Base-by-base conservation (phyloP, 2,888 invertebrate species). In the Agriopis marginaria region DNA sequence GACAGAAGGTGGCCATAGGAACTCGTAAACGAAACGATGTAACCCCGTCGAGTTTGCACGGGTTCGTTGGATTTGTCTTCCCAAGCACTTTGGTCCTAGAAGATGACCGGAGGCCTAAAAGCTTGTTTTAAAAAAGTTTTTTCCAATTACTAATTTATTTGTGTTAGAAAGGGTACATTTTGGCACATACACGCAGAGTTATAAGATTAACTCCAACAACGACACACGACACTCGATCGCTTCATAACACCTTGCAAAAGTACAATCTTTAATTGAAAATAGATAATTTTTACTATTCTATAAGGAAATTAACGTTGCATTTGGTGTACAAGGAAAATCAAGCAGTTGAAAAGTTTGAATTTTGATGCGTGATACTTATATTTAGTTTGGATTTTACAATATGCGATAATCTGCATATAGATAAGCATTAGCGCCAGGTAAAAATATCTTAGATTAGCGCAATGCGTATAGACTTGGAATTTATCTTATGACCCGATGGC, bases 81-180 rank as follows among this genome's bases (percentile, higher is more conserved):
- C 17, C 17, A 23, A 23, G 17, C 17, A 23, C 17, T 23, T 23
- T 23, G 2, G 17, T 23, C 17, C 2, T 23, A 2, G 17, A 23
- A 1, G 17, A 23, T 23, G 17, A 23, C 1, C 17, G 17, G 1
- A 23, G 0, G 17, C 17, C 17, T 2, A 23, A 23, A 23, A 23
- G 17, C 0, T 23, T 1, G 17, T 23, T 23, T 23, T 1, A 23
- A 23, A 23, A 23, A 23, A 23, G 17, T 23, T 23, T 23, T 23
- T 23, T 23, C 0, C 0, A 23, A 23, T 23, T 1, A 23, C n/a
- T 23, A 23, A 23, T 23, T 23, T 56, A 6, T 12, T 58, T 11
- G 11, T 39, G 39, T n/a, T 60, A 49, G 59, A 49, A 42, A 51
- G 11, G 60, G 50, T 39, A 60, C 0, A 11, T n/a, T 47, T 45